Evolutionary conservation across 2,113 vertebrate genomes (phyloP), one percentile per base, ranked within the genome.

Genomic region (Fukomys damarensis): DNA sequence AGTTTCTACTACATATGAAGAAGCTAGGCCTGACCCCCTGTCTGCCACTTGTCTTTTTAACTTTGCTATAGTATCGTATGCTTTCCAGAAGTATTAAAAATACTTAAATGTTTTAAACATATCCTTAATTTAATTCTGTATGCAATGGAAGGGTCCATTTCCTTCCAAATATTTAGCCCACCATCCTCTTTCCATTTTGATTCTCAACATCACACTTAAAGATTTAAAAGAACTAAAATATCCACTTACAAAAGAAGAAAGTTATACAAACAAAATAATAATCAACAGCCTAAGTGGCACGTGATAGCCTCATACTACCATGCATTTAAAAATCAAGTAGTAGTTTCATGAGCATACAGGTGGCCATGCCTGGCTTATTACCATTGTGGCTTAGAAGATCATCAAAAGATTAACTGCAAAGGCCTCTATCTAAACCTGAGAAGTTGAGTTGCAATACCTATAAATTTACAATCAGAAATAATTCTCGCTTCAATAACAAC

Each of bases 191-290:
- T 96, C 52, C 49, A 63, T 81, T 89, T 94, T 61, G 54, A 77
- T 83, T 96, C 90, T 88, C 70, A 88, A 58, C 20, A 86, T 79
- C 20, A 91, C n/a, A 61, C 66, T 58, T 72, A 74, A 20, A 54
- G 30, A 80, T 86, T 94, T 91, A 89, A 72, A 95, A 96, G 65
- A 96, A 96, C 63, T 85, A 10, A 94, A 94, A 26, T 65, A 16
- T 90, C 72, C 95, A 86, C 32, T 93, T 82, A 91, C 20, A 56
- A 93, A 91, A 86, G 32, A 66, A 94, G 56, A 28, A 93, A 96
- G 79, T 58, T 86, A 35, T 56, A 24, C 56, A 95, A 94, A 85
- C 63, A 91, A 96, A 81, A 92, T 82, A 86, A 89, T 85, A 92
- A 86, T 94, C 49, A 86, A 83, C 7, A 41, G 49, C 77, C 61